A percentile compares a stretch with the other conserved stretches of the same genome.
These are phyloP conservation scores for Disparrhopalites patrizii DNA, from an alignment of 2,888 invertebrate genomes.

Conservation along the genomic window DNA sequence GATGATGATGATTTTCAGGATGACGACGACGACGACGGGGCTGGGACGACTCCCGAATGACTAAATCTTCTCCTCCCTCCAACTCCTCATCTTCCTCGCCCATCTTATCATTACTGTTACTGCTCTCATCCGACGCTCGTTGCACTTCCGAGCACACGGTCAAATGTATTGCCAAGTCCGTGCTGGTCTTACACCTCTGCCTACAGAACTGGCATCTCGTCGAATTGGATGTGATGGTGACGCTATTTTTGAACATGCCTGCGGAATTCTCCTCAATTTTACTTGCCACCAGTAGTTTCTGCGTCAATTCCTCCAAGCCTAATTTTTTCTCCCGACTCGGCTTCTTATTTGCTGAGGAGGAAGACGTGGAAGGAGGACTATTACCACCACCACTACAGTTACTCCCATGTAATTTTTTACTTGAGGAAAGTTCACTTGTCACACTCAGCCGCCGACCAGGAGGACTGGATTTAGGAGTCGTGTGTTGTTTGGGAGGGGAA, in stretches of 20 bases:
- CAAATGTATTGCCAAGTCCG: conserved; percentile 71
- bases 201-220: conserved; percentile 74
- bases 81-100: background rate
- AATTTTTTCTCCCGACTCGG: conserved; percentile 21
- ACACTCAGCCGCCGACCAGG: conserved; percentile 22
- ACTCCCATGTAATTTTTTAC: conserved; percentile 5
- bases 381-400: background rate
- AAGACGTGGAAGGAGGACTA: background rate
- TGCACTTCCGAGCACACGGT: conserved; percentile 64
- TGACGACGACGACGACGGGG: too few relatives aligned
- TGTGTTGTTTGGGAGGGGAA: background rate
- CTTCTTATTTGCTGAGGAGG: background rate
- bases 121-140: conserved; percentile 26
- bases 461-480: conserved; percentile 11
- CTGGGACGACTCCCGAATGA: background rate
- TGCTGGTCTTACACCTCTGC: conserved; percentile 78
- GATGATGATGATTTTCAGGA: too few relatives aligned
- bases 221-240: conserved; percentile 32
- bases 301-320: conserved; percentile 28
- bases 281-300: conserved; percentile 32
- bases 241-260: conserved; percentile 19
- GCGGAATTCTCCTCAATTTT: conserved; percentile 16
- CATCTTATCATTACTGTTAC: conserved; percentile 1
- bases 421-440: conserved; percentile 6
- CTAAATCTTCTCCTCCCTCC: conserved; percentile 15